These are phyloP conservation scores for Linnaemya vulpina DNA, from an alignment of 2,888 invertebrate species.

Conservation along the genomic window DNA sequence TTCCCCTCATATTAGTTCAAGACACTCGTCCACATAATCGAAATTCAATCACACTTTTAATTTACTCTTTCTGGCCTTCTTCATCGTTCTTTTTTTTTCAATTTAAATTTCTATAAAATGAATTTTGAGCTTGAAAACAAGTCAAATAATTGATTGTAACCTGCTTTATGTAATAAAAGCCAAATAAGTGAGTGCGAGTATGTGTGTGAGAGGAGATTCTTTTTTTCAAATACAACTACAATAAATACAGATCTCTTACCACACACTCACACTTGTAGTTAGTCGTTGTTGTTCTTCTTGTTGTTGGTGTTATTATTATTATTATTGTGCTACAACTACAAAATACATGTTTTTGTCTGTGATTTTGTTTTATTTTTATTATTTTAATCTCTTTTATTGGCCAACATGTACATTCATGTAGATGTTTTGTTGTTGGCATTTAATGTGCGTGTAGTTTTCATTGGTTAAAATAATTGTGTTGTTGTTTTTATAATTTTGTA, in stretches of 20 bases:
- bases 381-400: slow-evolving; percentile 71
- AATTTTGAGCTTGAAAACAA: slow-evolving; percentile 28
- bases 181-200: not conserved
- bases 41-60: slow-evolving; percentile 24
- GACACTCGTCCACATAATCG: not conserved
- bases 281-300: not conserved
- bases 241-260: slow-evolving; percentile 50
- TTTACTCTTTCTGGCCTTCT: slow-evolving; percentile 33
- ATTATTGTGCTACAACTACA: slow-evolving; percentile 42
- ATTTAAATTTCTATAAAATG: slow-evolving; percentile 34
- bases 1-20: not conserved
- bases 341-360: slow-evolving; percentile 50
- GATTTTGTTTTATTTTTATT: slow-evolving; percentile 60
- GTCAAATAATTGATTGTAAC: slow-evolving; percentile 61
- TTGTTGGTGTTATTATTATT: slow-evolving; percentile 23
- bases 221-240: slow-evolving; percentile 22
- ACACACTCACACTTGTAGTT: slow-evolving; percentile 43
- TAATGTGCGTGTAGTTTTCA: slow-evolving; percentile 72
- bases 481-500: slow-evolving; percentile 48
- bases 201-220: slow-evolving; percentile 24
- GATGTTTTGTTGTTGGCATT: slow-evolving; percentile 70
- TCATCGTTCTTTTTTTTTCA: slow-evolving; percentile 24
- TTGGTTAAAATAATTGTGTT: slow-evolving; percentile 67
- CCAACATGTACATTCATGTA: slow-evolving; percentile 67
- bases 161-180: slow-evolving; percentile 60